Evolutionary conservation across 2,797 vertebrate species (phyloP).

Genomic region (Pipistrellus kuhlii): DNA sequence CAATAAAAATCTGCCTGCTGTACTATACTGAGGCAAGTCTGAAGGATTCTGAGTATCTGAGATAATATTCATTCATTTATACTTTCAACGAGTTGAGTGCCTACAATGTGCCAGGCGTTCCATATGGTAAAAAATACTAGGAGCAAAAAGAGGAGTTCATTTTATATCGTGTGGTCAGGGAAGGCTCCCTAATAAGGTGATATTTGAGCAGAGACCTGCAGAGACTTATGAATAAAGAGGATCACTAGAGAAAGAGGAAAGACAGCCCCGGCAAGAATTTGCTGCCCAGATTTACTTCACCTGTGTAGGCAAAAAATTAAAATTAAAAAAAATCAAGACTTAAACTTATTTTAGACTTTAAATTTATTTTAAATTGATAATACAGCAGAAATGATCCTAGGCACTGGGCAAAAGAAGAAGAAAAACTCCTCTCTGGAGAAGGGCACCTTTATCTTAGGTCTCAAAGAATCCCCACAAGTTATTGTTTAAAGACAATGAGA

Average conservation of each 20-base stretch:
- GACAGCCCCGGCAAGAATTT: not conserved
- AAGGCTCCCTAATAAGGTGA: not conserved
- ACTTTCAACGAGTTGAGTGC: not conserved
- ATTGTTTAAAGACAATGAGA: slow-evolving; percentile 29
- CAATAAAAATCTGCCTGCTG: slow-evolving; percentile 9
- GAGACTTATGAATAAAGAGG: not conserved
- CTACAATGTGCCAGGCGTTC: not conserved
- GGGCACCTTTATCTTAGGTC: not conserved
- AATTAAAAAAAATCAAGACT: not conserved
- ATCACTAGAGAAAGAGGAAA: not conserved
- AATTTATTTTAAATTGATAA: slow-evolving; percentile 25
- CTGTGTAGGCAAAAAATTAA: fast-evolving
- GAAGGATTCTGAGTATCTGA: slow-evolving; percentile 29
- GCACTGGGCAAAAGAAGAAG: not conserved
- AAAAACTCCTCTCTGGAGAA: not conserved
- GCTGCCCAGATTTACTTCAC: not conserved
- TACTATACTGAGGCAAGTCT: not conserved
- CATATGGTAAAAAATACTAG: not conserved
- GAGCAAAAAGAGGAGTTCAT: not conserved
- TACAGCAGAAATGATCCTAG: not conserved
- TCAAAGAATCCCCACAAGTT: not conserved
- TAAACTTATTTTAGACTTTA: not conserved
- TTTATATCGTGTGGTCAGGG: not conserved
- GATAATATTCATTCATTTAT: not conserved
- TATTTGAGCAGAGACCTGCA: not conserved